These are phyloP conservation scores for Dipodomys spectabilis DNA, from an alignment of 2,113 vertebrate species.

Conservation along the genomic window DNA sequence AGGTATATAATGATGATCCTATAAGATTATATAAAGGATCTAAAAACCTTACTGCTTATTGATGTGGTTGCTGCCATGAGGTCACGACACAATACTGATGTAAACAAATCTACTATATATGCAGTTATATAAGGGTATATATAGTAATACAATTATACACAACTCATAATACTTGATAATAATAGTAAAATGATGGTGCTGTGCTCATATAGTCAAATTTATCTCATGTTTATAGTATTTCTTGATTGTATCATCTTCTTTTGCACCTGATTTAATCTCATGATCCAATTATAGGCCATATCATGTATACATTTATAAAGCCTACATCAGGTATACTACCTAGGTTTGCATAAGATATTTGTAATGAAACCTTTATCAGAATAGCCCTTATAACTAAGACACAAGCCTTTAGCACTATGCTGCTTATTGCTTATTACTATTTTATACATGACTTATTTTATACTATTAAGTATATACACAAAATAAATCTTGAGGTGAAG, in stretches of 20 bases:
- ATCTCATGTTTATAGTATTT: not conserved
- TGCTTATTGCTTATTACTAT: not conserved
- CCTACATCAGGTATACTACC: not conserved
- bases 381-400: not conserved
- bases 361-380: not conserved
- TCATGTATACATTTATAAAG: not conserved
- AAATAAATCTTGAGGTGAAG: not conserved
- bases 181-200: not conserved
- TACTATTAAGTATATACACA: conserved; percentile 22
- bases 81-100: too few species aligned
- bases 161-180: not conserved
- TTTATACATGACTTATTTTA: not conserved
- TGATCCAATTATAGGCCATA: too few species aligned
- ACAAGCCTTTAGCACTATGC: not conserved
- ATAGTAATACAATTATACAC: not conserved
- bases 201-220: not conserved
- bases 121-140: not conserved
- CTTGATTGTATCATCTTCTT: not conserved
- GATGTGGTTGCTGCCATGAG: not conserved
- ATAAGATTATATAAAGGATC: not conserved
- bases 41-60: not conserved
- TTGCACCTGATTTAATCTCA: not conserved
- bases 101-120: not conserved
- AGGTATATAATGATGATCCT: too few species aligned
- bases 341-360: not conserved